Percentiles rank a stretch among this genome's conserved stretches.
phyloP scores from a whole-genome alignment of 2,113 vertebrate species.

The Chaetura pelagica region DNA sequence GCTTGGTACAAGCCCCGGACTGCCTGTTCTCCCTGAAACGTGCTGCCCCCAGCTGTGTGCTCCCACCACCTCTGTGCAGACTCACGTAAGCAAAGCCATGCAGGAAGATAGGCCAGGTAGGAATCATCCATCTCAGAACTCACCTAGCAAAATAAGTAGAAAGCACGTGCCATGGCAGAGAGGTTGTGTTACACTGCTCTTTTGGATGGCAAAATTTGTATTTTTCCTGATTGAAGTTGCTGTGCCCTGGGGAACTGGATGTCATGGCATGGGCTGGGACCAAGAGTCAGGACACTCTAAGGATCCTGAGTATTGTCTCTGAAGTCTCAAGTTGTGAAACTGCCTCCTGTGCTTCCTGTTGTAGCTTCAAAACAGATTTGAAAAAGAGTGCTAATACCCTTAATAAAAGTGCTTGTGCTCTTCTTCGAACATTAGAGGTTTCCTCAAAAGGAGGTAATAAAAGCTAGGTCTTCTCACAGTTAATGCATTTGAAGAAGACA shows the following conservation, averaged over 20 bases:
- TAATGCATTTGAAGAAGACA: neutral
- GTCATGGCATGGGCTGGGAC: neutral
- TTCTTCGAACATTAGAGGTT: neutral
- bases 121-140: neutral
- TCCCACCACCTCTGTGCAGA: neutral
- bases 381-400: neutral
- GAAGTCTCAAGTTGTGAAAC: neutral
- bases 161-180: too few species aligned
- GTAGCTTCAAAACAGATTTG: neutral
- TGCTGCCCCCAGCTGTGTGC: neutral
- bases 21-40: accelerated
- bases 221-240: neutral
- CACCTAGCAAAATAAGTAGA: neutral
- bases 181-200: neutral
- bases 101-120: neutral
- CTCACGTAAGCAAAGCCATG: neutral
- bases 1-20: neutral
- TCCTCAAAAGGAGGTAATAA: neutral
- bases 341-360: neutral
- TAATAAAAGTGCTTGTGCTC: neutral
- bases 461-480: neutral
- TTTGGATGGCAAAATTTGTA: neutral
- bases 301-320: neutral
- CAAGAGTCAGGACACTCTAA: neutral
- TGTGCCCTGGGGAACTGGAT: neutral